phyloP scores from a whole-genome alignment of 2,888 invertebrate genomes.

The Acrocera orbiculus region DNA sequence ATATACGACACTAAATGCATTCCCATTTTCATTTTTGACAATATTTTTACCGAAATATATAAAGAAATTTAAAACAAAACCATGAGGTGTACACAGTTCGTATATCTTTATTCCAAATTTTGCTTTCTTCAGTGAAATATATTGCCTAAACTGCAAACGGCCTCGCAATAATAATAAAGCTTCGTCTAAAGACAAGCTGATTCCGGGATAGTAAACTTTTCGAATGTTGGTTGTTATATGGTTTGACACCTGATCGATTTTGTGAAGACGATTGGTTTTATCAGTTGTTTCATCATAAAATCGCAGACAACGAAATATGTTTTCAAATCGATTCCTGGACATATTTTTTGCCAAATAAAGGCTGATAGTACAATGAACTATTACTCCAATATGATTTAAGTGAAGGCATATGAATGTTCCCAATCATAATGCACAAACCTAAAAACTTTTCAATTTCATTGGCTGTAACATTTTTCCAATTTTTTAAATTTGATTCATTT shows the following conservation, averaged over 20 bases:
- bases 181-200: too few species aligned
- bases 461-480: neutral
- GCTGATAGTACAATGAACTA: too few species aligned
- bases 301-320: neutral
- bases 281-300: neutral
- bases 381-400: too few species aligned
- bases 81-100: too few species aligned
- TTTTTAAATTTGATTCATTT: too few species aligned
- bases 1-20: neutral
- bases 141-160: too few species aligned
- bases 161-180: too few species aligned
- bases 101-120: neutral
- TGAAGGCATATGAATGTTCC: neutral
- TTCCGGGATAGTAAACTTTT: neutral
- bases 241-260: neutral
- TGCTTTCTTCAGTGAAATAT: too few species aligned
- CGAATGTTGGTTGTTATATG: neutral
- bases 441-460: too few species aligned
- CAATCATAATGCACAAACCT: too few species aligned
- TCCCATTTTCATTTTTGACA: neutral
- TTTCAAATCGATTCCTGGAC: neutral
- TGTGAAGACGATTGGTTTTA: neutral
- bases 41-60: neutral
- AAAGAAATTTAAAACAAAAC: neutral
- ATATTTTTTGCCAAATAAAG: neutral